Evolutionary conservation across 2,113 vertebrate species (phyloP), one percentile per base, ranked within the genome.

Genomic region (Chamaea fasciata): DNA sequence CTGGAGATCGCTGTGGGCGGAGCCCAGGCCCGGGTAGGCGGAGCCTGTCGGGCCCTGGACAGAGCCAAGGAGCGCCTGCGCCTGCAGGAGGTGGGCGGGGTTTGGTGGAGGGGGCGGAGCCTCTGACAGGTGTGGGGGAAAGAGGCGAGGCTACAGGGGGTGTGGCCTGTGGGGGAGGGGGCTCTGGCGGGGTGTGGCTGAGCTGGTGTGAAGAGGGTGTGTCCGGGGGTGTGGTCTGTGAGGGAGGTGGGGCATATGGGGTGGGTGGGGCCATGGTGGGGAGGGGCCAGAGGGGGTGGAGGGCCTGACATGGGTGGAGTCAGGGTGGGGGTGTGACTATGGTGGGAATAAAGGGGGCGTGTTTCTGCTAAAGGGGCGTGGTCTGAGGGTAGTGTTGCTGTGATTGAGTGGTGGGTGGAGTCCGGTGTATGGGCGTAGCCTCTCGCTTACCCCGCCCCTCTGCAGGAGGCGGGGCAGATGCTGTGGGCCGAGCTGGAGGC

Each of bases 401-500:
- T 13, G 15, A 11, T 26, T 31, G 11, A 13, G 44, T 22, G 13
- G 44, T 27, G 16, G 44, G 44, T 4, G 12, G 12, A 33, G 33
- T 6, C 44, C 27, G 8, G 3, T 4, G 23, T 4, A 12, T 35
- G 77, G 77, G 77, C 9, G 33, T 30, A 37, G 18, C 24, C 30
- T 11, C 8, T 13, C 2, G 8, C 47, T 59, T 2, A 52, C 11
- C 0, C 9, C 10, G 14, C 62, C 37, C 10, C 33, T 31, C 11
- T 5, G 4, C 46, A 89, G 87, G 87, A 82, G 78, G 62, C 69
- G 3, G 78, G 39, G 15, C 53, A 59, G 1, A 3, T 7, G 10
- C 62, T 89, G 78, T 53, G 87, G 87, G 78, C 30, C 23, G 87
- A 89, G 87, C 87, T 82, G 18, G 60, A 82, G 60, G 69, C 77